Evolutionary conservation across 2,113 vertebrate genomes (phyloP).

Genomic region (Cryptoleucopteryx plumbea): DNA sequence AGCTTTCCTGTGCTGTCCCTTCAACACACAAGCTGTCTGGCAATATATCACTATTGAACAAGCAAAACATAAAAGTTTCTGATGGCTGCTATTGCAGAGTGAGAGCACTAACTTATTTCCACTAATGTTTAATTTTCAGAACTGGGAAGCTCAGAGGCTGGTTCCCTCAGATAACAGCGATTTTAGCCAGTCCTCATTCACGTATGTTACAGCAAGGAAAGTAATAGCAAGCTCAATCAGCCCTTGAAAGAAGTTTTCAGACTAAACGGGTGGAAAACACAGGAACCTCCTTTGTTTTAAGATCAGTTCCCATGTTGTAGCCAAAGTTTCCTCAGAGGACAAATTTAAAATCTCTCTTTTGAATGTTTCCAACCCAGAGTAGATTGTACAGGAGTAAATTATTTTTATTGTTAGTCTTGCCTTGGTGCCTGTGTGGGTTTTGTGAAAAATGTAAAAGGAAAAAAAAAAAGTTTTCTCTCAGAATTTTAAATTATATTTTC

Average conservation of each 20-base stretch:
- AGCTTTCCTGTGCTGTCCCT: neutral
- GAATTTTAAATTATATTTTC: slow-evolving; percentile 81
- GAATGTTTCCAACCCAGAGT: slow-evolving; percentile 73
- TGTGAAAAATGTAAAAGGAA: slow-evolving; percentile 73
- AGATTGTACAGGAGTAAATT: slow-evolving; percentile 61
- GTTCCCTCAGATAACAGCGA: neutral
- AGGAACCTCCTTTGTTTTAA: slow-evolving; percentile 19
- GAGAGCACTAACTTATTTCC: neutral
- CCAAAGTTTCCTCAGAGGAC: slow-evolving; percentile 53
- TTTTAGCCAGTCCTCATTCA: neutral
- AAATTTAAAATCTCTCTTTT: slow-evolving; percentile 53
- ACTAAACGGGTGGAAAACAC: neutral
- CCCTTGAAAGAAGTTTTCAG: neutral
- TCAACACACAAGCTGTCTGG: neutral
- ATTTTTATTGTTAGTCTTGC: slow-evolving; percentile 72
- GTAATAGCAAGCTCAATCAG: neutral
- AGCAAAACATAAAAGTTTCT: neutral
- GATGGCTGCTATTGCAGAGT: neutral
- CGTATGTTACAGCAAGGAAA: neutral
- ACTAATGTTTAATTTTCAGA: neutral
- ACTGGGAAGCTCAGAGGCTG: neutral
- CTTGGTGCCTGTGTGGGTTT: slow-evolving; percentile 71
- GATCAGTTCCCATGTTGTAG: slow-evolving; percentile 17
- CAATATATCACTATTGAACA: neutral
- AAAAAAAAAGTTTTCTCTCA: slow-evolving; percentile 65